Evolutionary conservation across 1,140 invertebrate species (phyloP).

Genomic region (Drosophila nikananu): DNA sequence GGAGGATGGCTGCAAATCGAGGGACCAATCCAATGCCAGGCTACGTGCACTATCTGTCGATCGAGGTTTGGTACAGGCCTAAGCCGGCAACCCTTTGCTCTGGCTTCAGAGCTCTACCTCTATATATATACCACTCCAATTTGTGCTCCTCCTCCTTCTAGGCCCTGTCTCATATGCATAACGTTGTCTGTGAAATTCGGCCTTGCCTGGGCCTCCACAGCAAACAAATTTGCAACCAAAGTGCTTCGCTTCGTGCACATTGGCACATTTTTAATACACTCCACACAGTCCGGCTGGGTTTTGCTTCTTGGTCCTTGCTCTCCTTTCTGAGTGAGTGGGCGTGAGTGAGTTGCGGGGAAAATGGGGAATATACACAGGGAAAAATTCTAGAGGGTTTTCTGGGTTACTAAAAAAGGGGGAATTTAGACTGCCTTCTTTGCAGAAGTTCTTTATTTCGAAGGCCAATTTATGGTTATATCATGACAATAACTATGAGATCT

Average conservation of each 20-base stretch:
- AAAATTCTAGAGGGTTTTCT: background rate
- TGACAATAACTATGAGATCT: no score
- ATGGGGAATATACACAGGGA: background rate
- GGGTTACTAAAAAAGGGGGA: no score
- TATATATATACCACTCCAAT: background rate
- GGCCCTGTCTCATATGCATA: conserved; percentile 48
- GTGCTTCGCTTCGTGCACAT: conserved; percentile 46
- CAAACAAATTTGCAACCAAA: conserved; percentile 58
- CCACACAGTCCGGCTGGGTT: conserved; percentile 9
- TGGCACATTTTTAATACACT: conserved; percentile 58
- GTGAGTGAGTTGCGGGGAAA: conserved; percentile 2
- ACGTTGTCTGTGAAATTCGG: conserved; percentile 41
- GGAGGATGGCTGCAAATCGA: conserved; percentile 25
- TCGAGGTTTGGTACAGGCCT: conserved; percentile 40
- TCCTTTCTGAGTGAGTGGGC: conserved; percentile 18
- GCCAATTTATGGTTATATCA: no score
- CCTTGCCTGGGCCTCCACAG: conserved; percentile 26
- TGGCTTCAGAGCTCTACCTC: no score
- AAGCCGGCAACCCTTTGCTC: conserved; percentile 23
- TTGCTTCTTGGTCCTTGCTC: conserved; percentile 6
- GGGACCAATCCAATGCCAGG: conserved; percentile 21
- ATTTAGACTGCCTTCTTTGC: no score
- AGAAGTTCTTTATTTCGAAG: background rate
- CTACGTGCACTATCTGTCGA: conserved; percentile 50
- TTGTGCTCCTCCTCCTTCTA: background rate